Conservation (phyloP, 2,113 vertebrate species). For the Paraplagusia blochii region DNA sequence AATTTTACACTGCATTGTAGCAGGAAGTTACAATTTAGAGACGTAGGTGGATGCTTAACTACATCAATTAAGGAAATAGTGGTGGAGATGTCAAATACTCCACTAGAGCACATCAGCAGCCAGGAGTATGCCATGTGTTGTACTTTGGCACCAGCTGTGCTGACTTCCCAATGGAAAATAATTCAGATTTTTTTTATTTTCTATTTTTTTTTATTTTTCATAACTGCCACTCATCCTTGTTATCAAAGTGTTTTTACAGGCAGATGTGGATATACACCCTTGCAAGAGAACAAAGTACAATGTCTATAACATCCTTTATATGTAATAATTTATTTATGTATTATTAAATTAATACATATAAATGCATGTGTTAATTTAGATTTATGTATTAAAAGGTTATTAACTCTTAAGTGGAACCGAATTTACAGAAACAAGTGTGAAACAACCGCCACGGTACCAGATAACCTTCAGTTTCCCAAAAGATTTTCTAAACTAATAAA, state of each 20-base stretch:
- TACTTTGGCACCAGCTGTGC: conserved; percentile 67
- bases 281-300: conserved; percentile 29
- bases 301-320: too few species aligned
- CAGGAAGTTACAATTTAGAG: conserved; percentile 62
- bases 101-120: conserved; percentile 70
- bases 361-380: too few species aligned
- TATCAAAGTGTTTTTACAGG: conserved; percentile 71
- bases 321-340: too few species aligned
- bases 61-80: conserved; percentile 73
- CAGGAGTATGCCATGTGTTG: conserved; percentile 61
- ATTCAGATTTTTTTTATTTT: conserved; percentile 64
- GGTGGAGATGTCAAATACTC: conserved; percentile 72
- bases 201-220: conserved; percentile 57
- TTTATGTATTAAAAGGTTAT: too few species aligned
- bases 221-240: conserved; percentile 72
- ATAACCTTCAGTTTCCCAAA: too few species aligned
- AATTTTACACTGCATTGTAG: conserved; percentile 72
- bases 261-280: conserved; percentile 61
- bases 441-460: too few species aligned
- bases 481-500: too few species aligned
- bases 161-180: conserved; percentile 59
- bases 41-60: conserved; percentile 64
- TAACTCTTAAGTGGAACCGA: too few species aligned
- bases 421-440: too few species aligned
- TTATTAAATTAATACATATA: too few species aligned